A percentile compares a stretch with the other conserved stretches of the same genome.
Conservation (phyloP, 1,140 invertebrate genomes). For the Melitaea cinxia region DNA sequence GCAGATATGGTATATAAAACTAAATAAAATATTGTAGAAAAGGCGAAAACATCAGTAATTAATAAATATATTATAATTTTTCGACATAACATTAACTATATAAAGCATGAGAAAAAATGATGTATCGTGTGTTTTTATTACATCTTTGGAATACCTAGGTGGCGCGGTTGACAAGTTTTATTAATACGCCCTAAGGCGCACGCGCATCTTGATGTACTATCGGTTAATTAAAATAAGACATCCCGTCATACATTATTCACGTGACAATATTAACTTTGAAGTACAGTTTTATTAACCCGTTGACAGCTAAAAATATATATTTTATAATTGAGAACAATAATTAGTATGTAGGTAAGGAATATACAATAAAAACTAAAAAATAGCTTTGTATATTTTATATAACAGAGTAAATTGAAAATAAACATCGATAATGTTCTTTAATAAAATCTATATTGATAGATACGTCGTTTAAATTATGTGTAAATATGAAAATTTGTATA, state of each 20-base stretch:
- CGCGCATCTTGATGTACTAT: constrained; percentile 35
- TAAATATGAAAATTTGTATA: too few relatives aligned
- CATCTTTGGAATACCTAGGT: constrained; percentile 27
- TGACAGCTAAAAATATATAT: constrained; percentile 18
- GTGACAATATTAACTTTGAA: constrained; percentile 31
- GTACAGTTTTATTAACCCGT: constrained; percentile 20
- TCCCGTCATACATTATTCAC: constrained; percentile 36
- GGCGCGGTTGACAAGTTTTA: constrained; percentile 39
- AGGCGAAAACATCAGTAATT: constrained; percentile 2
- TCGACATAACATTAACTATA: too few relatives aligned
- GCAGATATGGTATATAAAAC: too few relatives aligned
- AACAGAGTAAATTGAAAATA: too few relatives aligned
- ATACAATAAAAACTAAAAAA: constrained; percentile 6
- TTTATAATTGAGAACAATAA: constrained; percentile 26
- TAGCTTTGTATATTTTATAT: not conserved
- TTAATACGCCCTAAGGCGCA: constrained; percentile 36
- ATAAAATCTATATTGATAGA: too few relatives aligned
- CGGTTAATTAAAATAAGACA: constrained; percentile 40
- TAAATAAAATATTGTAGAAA: too few relatives aligned
- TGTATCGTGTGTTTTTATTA: constrained; percentile 9
- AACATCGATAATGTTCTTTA: too few relatives aligned
- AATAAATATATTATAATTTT: too few relatives aligned
- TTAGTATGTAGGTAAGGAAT: constrained; percentile 13
- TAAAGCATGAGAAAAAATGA: constrained; percentile 10
- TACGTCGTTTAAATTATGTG: too few relatives aligned